Evolutionary conservation across 2,888 invertebrate species (phyloP).

Genomic region (Zele albiditarsus): DNA sequence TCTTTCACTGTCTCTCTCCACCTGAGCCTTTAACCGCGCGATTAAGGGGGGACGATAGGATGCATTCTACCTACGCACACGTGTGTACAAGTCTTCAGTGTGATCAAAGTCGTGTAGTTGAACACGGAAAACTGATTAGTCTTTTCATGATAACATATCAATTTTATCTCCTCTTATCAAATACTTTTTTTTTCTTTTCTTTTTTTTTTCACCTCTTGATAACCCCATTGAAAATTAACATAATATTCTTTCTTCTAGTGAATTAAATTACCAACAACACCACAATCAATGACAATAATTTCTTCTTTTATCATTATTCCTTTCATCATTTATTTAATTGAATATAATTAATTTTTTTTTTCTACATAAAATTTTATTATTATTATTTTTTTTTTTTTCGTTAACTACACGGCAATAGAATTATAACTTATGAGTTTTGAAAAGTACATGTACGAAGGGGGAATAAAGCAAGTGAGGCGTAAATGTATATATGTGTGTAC

Average conservation of each 20-base stretch:
- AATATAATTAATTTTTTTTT: background rate
- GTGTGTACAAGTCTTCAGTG: background rate
- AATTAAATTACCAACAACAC: too few species aligned
- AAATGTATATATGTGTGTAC: background rate
- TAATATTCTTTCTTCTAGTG: too few species aligned
- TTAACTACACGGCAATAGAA: background rate
- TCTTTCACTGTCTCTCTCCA: slow-evolving; percentile 65
- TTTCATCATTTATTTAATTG: too few species aligned
- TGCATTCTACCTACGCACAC: slow-evolving; percentile 10
- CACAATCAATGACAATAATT: too few species aligned
- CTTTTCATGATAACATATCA: too few species aligned
- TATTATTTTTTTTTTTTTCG: background rate
- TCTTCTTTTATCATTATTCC: too few species aligned
- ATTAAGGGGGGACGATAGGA: slow-evolving; percentile 41
- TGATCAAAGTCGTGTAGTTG: slow-evolving; percentile 35
- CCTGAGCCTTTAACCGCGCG: slow-evolving; percentile 54
- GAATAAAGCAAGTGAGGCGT: background rate
- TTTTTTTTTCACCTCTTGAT: too few species aligned
- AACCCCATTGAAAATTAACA: too few species aligned
- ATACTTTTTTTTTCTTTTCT: too few species aligned
- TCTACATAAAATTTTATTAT: background rate
- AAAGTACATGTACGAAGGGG: background rate
- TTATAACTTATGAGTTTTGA: background rate
- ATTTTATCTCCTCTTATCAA: too few species aligned
- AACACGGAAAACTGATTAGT: too few species aligned